These are phyloP conservation scores for Pelecanus crispus DNA, from an alignment of 2,113 vertebrate genomes.

Conservation along the genomic window DNA sequence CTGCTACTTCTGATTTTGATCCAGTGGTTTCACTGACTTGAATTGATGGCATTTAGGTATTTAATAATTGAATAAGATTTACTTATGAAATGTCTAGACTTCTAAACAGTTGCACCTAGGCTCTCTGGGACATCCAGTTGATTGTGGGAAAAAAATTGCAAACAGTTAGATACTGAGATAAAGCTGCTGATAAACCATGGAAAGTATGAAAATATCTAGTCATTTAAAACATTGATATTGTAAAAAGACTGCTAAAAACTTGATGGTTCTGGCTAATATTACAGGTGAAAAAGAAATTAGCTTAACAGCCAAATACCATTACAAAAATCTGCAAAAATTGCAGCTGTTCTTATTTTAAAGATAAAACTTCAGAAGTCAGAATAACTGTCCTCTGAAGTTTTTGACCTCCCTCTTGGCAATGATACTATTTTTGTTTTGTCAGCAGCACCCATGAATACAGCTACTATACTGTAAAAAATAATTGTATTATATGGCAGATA, in stretches of 20 bases:
- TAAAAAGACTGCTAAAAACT: background rate
- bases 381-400: background rate
- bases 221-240: background rate
- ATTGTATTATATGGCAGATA: conserved; percentile 74
- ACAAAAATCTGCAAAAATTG: background rate
- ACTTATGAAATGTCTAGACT: background rate
- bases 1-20: background rate
- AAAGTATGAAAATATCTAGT: background rate
- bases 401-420: background rate
- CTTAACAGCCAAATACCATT: background rate
- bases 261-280: background rate
- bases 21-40: background rate
- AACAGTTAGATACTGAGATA: background rate
- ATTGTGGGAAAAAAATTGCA: background rate
- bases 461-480: conserved; percentile 59
- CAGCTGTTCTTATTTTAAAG: conserved; percentile 12
- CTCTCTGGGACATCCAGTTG: background rate
- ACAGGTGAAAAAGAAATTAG: background rate
- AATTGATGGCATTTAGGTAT: background rate
- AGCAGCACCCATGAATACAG: conserved; percentile 44
- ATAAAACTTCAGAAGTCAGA: conserved; percentile 8
- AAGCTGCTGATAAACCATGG: background rate
- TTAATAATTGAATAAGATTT: background rate
- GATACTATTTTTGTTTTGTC: conserved; percentile 58
- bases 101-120: background rate